Evolutionary conservation across 2,888 invertebrate species (phyloP), one percentile per base, ranked within the genome.

Genomic region (Melolontha melolontha): DNA sequence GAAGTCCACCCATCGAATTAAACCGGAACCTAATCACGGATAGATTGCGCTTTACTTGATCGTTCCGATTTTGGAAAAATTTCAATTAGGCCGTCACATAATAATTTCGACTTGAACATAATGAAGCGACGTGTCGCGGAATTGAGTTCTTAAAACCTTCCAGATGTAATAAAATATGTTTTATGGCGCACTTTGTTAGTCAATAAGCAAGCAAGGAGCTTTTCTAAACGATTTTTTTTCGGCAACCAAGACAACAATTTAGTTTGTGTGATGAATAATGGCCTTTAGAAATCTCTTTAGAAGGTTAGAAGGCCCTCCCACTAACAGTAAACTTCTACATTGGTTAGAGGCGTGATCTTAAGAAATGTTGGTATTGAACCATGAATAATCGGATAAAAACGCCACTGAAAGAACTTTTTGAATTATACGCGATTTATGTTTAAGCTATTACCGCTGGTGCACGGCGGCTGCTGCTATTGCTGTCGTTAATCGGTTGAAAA

Each of bases 301-400:
- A 63, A 72, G 72, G 71, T 71, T 72, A 72, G 67, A 64, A 64
- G 67, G 62, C 68, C 72, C 72, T 67, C 72, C 70, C 66, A 70
- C 66, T 71, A 71, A 71, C 71, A 72, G 71, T 72, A 72, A 72
- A 72, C 67, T 63, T 66, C 66, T 69, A 67, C 67, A 66, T 63
- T 34, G 34, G 63, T 34, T 17, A 44, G 50, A 52, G 63, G 62
- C 52, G 51, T 59, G 44, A 50, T 41, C 51, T 63, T 27, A 63
- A 50, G 63, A 42, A 34, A 39, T 62, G 52, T 50, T 63, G 50
- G 52, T 50, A 59, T 63, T 52, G 51, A 67, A 63, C 63, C 54
- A 50, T 67, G 52, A 42, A 52, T 63, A 63, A 67, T 67, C 62
- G 47, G 29, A 66, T 66, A 59, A 49, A 50, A 59, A 51, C 41